Conservation (phyloP, 1,140 invertebrate species). For the Micrasema minimum region DNA sequence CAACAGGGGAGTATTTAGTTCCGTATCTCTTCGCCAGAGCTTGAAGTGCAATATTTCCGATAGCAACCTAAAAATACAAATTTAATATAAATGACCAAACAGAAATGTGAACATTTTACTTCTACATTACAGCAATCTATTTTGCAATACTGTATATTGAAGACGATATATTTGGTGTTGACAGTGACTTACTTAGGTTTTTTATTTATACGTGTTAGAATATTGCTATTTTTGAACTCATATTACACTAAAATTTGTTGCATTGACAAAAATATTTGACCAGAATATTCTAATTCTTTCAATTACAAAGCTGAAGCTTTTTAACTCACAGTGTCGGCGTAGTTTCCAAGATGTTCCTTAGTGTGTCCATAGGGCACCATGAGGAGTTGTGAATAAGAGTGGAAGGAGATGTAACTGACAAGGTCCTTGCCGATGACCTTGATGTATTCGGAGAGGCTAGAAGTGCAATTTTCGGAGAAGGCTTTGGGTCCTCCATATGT, state of each 20-base stretch:
- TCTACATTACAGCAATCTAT: too few species aligned
- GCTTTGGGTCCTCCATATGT: constrained; percentile 72
- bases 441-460: constrained; percentile 65
- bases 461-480: constrained; percentile 76
- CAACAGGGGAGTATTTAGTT: constrained; percentile 61
- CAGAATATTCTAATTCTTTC: too few species aligned
- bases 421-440: constrained; percentile 58
- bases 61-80: constrained; percentile 61
- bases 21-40: constrained; percentile 64
- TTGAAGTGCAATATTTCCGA: constrained; percentile 66
- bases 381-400: constrained; percentile 71
- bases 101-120: too few species aligned
- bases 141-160: too few species aligned
- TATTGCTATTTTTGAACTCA: too few species aligned
- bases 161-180: too few species aligned
- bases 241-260: too few species aligned
- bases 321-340: constrained; percentile 69
- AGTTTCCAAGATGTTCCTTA: constrained; percentile 67
- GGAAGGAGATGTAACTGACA: constrained; percentile 68
- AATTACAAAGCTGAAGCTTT: too few species aligned
- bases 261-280: too few species aligned
- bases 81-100: background rate
- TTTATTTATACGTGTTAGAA: too few species aligned
- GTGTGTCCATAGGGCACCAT: constrained; percentile 68
- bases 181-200: too few species aligned